A percentile compares a stretch with the other conserved stretches of the same genome.
These are phyloP conservation scores for Muntiacus reevesi DNA, from an alignment of 2,113 vertebrate genomes.

Conservation along the genomic window DNA sequence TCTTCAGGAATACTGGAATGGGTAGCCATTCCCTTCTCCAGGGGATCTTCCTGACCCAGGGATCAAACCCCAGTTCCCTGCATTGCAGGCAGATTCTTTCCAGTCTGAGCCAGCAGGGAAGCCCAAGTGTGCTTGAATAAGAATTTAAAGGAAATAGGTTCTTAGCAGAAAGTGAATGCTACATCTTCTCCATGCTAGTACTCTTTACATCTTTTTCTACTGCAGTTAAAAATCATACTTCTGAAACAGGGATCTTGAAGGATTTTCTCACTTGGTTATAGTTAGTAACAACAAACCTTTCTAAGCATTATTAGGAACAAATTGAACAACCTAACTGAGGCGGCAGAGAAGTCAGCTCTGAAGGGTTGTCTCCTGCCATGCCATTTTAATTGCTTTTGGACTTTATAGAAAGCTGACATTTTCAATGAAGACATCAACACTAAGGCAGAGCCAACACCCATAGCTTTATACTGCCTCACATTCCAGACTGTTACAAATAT, in stretches of 20 bases:
- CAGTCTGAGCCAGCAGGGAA: not conserved
- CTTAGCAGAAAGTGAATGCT: not conserved
- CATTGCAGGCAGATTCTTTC: not conserved
- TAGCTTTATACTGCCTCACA: not conserved
- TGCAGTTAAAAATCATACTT: not conserved
- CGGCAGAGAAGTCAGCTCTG: not conserved
- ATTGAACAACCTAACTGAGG: not conserved
- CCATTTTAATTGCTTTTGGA: constrained; percentile 19
- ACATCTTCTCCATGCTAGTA: not conserved
- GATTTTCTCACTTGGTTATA: not conserved
- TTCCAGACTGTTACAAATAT: not conserved
- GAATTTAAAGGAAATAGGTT: not conserved
- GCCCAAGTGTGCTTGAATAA: not conserved
- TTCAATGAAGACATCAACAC: not conserved
- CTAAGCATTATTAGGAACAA: not conserved
- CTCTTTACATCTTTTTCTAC: not conserved
- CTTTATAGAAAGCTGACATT: constrained; percentile 28
- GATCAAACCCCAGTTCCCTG: not conserved
- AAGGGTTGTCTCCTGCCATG: not conserved
- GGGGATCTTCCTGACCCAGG: not conserved
- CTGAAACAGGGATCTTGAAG: not conserved
- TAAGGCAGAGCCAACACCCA: not conserved
- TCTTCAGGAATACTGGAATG: not conserved
- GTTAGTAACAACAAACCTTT: not conserved
- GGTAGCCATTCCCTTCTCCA: not conserved